Conservation (phyloP, 2,797 vertebrate genomes). For the Xyrichtys novacula region DNA sequence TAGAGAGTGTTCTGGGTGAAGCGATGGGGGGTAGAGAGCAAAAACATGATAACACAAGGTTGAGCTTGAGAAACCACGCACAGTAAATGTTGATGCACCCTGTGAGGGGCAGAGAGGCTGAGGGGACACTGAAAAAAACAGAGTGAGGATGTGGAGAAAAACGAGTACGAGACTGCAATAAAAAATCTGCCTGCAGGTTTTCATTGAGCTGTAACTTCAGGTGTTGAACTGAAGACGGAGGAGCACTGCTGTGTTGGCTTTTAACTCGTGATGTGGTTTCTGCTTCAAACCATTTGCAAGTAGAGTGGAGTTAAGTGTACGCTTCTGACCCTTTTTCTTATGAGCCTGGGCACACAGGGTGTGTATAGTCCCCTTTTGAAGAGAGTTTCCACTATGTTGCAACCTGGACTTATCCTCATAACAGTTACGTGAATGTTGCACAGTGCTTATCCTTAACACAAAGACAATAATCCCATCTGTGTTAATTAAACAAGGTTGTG, state of each 20-base stretch:
- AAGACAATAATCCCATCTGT: too few relatives aligned
- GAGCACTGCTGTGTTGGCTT: constrained; percentile 2
- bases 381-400: too few relatives aligned
- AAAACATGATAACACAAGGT: constrained; percentile 24
- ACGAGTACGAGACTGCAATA: constrained; percentile 50
- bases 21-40: constrained; percentile 39
- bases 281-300: not conserved
- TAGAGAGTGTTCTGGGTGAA: constrained; percentile 47
- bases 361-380: too few relatives aligned
- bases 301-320: too few relatives aligned
- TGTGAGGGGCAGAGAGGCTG: constrained; percentile 4
- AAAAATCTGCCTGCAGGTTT: constrained; percentile 58
- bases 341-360: too few relatives aligned
- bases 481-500: too few relatives aligned
- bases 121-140: not conserved
- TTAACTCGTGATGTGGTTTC: constrained; percentile 17
- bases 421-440: too few relatives aligned
- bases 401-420: too few relatives aligned
- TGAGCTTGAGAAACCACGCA: constrained; percentile 58
- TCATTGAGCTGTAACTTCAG: constrained; percentile 34
- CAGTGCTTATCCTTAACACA: too few relatives aligned
- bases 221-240: constrained; percentile 4
- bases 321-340: too few relatives aligned
- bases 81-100: constrained; percentile 51
- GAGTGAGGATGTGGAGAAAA: constrained; percentile 3